A percentile compares a stretch with the other conserved stretches of the same genome.
Conservation (phyloP, 2,113 vertebrate genomes). For the Dolichotis patagonum region DNA sequence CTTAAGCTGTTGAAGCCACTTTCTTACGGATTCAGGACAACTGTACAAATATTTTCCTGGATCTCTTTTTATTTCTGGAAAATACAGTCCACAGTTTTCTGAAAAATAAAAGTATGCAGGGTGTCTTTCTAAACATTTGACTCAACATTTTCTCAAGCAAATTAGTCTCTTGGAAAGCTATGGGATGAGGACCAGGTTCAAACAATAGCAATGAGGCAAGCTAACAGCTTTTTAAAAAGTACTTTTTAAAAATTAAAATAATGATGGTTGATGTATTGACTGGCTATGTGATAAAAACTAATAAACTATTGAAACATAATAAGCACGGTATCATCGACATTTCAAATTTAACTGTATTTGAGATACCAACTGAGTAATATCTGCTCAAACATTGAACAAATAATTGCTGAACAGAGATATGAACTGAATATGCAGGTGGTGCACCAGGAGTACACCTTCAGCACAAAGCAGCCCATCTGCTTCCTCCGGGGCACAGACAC, state of each 20-base stretch:
- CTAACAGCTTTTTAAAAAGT: background rate
- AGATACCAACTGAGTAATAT: conserved; percentile 5
- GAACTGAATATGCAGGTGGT: background rate
- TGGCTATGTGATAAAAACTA: background rate
- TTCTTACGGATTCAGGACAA: conserved; percentile 93
- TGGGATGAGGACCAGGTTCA: background rate
- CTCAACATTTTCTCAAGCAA: conserved; percentile 63
- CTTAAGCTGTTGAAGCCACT: conserved; percentile 94
- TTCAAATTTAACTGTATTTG: conserved; percentile 17
- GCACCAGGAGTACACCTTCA: background rate
- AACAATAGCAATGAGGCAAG: background rate
- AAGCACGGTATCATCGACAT: background rate
- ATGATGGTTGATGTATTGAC: background rate
- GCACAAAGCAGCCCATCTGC: background rate
- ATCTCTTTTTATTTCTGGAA: conserved; percentile 94
- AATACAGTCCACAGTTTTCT: conserved; percentile 95
- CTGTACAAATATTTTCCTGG: conserved; percentile 93
- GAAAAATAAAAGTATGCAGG: conserved; percentile 76
- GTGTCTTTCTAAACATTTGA: conserved; percentile 54
- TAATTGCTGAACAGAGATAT: background rate
- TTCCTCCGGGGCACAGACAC: background rate
- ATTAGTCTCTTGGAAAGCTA: background rate
- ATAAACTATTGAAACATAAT: background rate
- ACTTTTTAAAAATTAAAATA: conserved; percentile 3
- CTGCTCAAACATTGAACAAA: background rate